These are phyloP conservation scores for Drosophila histrio DNA, from an alignment of 2,888 invertebrate species.

Conservation along the genomic window DNA sequence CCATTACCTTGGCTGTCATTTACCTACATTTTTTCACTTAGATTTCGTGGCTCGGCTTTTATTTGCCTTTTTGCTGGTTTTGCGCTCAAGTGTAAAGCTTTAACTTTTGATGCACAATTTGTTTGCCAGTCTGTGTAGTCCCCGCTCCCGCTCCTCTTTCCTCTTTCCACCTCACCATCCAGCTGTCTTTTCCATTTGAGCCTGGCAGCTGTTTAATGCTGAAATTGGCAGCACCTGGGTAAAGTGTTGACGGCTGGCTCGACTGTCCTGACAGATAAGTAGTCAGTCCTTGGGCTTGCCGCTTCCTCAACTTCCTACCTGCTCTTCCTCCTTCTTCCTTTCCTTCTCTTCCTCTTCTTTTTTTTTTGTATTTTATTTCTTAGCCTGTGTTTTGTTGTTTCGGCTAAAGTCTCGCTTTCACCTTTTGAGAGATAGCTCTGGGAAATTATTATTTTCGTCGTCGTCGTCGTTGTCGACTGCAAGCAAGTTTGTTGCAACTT, in stretches of 20 bases:
- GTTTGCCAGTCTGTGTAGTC: slow-evolving; percentile 41
- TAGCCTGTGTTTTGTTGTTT: slow-evolving; percentile 25
- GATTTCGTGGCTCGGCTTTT: slow-evolving; percentile 46
- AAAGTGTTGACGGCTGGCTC: slow-evolving; percentile 52
- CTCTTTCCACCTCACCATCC: neutral
- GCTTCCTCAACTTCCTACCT: slow-evolving; percentile 13
- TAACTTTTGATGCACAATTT: slow-evolving; percentile 78
- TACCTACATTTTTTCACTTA: slow-evolving; percentile 39
- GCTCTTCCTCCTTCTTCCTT: too few species aligned
- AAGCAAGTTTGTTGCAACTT: slow-evolving; percentile 78
- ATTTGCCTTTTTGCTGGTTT: slow-evolving; percentile 44
- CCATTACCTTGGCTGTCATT: slow-evolving; percentile 69
- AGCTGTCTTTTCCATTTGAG: slow-evolving; percentile 18
- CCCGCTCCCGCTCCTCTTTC: neutral
- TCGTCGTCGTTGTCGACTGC: slow-evolving; percentile 68
- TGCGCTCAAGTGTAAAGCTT: slow-evolving; percentile 60
- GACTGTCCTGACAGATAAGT: slow-evolving; percentile 65
- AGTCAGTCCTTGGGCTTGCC: slow-evolving; percentile 55
- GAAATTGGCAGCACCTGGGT: slow-evolving; percentile 77
- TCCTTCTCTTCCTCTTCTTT: neutral
- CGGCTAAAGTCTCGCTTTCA: slow-evolving; percentile 28
- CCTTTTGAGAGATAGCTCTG: slow-evolving; percentile 9
- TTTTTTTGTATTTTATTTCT: slow-evolving; percentile 13
- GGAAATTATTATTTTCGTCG: slow-evolving; percentile 68
- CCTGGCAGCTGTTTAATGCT: slow-evolving; percentile 65